These are phyloP conservation scores for Myiagra hebetior DNA, from an alignment of 2,113 vertebrate genomes.

Conservation along the genomic window DNA sequence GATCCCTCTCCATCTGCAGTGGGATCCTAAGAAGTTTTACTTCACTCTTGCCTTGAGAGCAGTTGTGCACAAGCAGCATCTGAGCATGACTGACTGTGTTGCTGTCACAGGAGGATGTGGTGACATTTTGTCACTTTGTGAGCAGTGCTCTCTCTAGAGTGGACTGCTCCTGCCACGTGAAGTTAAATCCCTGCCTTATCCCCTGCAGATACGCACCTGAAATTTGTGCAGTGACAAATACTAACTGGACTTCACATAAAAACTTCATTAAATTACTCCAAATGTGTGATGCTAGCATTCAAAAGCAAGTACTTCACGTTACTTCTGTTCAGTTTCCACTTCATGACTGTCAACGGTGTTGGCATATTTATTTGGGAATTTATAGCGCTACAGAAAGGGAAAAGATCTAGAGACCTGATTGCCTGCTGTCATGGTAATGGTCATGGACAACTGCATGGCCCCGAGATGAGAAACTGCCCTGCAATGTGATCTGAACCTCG, in stretches of 20 bases:
- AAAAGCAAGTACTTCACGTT: background rate
- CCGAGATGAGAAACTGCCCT: background rate
- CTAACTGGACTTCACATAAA: background rate
- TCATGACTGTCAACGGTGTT: background rate
- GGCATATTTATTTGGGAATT: background rate
- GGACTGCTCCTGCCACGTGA: background rate
- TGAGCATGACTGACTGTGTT: background rate
- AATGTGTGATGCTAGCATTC: background rate
- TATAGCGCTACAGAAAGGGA: background rate
- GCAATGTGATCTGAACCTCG: background rate
- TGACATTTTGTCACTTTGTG: background rate
- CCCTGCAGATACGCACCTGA: background rate
- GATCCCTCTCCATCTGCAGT: background rate
- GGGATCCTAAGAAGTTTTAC: background rate
- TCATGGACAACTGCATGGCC: background rate
- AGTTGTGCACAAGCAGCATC: background rate
- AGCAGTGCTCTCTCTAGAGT: background rate
- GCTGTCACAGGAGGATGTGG: background rate
- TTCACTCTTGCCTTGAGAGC: background rate
- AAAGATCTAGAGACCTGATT: background rate
- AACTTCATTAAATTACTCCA: background rate
- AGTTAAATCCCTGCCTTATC: background rate
- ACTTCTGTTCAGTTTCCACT: background rate
- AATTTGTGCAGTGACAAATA: background rate
- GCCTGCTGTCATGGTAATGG: background rate